A percentile compares a stretch with the other conserved stretches of the same genome.
These are phyloP conservation scores for Paraplagusia blochii DNA, from an alignment of 2,113 vertebrate species.

Conservation along the genomic window DNA sequence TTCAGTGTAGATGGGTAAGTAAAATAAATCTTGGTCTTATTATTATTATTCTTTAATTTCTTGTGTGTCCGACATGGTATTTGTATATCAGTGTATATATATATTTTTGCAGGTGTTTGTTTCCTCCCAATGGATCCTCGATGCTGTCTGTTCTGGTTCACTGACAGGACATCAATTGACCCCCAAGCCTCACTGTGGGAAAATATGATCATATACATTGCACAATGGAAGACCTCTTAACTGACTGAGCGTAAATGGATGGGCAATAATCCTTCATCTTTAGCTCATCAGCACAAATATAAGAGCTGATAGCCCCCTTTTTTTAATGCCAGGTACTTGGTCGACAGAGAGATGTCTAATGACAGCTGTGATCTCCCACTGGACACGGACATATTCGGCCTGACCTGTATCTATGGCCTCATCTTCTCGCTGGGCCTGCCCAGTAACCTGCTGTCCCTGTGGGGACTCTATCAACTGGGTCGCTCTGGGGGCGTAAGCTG, in stretches of 20 bases:
- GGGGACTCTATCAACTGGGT: slow-evolving; percentile 74
- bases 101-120: slow-evolving; percentile 19
- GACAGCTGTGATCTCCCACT: slow-evolving; percentile 71
- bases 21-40: neutral
- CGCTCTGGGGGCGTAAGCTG: slow-evolving; percentile 65
- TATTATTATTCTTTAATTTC: neutral
- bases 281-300: neutral
- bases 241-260: slow-evolving; percentile 12
- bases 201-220: slow-evolving; percentile 20
- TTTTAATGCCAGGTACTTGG: slow-evolving; percentile 22
- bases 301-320: slow-evolving; percentile 3
- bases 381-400: slow-evolving; percentile 67
- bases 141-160: slow-evolving; percentile 13
- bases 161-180: neutral
- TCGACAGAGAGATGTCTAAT: slow-evolving; percentile 64
- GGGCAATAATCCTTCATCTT: slow-evolving; percentile 1
- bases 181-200: neutral
- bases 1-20: slow-evolving; percentile 22
- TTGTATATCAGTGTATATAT: neutral
- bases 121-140: slow-evolving; percentile 28
- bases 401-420: slow-evolving; percentile 75
- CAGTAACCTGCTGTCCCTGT: slow-evolving; percentile 75
- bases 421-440: slow-evolving; percentile 73
- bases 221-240: slow-evolving; percentile 13
- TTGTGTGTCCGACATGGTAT: slow-evolving; percentile 3